Evolutionary conservation across 1,140 invertebrate genomes (phyloP).

Genomic region (Calliopsis andreniformis): DNA sequence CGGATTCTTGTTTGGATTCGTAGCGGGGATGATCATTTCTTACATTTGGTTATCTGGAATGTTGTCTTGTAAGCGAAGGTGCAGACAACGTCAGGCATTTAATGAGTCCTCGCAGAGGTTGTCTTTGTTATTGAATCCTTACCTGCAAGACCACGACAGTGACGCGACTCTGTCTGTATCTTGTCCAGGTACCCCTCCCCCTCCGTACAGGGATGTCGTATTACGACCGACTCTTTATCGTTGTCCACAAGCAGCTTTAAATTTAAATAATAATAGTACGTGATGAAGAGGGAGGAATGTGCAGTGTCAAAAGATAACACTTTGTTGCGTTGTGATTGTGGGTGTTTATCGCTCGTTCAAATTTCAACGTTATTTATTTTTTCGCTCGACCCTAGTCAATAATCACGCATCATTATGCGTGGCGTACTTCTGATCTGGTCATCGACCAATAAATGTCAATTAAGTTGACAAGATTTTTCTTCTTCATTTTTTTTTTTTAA

Average conservation of each 20-base stretch:
- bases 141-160: slow-evolving; percentile 14
- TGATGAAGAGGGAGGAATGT: neutral
- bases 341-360: neutral
- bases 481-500: neutral
- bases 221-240: slow-evolving; percentile 60
- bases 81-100: slow-evolving; percentile 19
- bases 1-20: slow-evolving; percentile 72
- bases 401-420: neutral
- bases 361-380: neutral
- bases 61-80: slow-evolving; percentile 46
- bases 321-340: slow-evolving; percentile 6
- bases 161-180: slow-evolving; percentile 40
- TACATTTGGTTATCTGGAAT: slow-evolving; percentile 70
- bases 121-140: slow-evolving; percentile 67
- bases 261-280: slow-evolving; percentile 39
- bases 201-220: slow-evolving; percentile 76
- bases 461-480: neutral
- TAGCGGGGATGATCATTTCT: slow-evolving; percentile 66
- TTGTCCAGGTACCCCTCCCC: slow-evolving; percentile 76
- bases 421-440: neutral
- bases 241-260: slow-evolving; percentile 8
- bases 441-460: neutral
- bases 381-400: neutral
- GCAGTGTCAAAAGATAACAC: neutral
- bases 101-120: slow-evolving; percentile 62